Evolutionary conservation across 2,113 vertebrate genomes (phyloP).

Genomic region (Carlito syrichta): DNA sequence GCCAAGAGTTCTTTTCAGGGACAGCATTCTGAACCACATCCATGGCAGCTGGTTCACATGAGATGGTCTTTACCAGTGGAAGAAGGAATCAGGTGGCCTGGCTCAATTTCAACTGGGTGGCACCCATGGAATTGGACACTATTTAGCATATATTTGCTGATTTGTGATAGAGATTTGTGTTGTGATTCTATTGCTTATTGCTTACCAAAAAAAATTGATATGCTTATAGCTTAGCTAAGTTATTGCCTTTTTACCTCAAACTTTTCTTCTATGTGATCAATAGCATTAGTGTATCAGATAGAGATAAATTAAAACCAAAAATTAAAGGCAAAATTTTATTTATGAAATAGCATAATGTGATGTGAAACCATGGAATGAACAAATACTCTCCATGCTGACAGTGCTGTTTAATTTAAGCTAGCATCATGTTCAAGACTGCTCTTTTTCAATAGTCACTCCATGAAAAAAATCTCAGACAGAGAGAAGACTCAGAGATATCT

Average conservation of each 20-base stretch:
- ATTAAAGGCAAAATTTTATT: neutral
- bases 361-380: neutral
- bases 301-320: slow-evolving; percentile 4
- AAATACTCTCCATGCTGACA: neutral
- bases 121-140: neutral
- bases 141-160: slow-evolving; percentile 54
- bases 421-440: slow-evolving; percentile 31
- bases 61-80: slow-evolving; percentile 39
- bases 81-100: slow-evolving; percentile 66
- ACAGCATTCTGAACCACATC: slow-evolving; percentile 60
- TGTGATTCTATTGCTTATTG: neutral
- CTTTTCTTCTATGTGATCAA: neutral
- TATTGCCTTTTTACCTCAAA: neutral
- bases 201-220: neutral
- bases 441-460: slow-evolving; percentile 46
- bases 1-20: slow-evolving; percentile 53
- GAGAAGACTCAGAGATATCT: slow-evolving; percentile 68
- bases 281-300: neutral
- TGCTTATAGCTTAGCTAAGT: neutral
- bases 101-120: slow-evolving; percentile 52
- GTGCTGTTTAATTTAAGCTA: neutral
- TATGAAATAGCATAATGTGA: neutral
- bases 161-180: slow-evolving; percentile 25
- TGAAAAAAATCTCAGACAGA: slow-evolving; percentile 63
- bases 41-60: slow-evolving; percentile 59